Base-by-base conservation (phyloP, 1,140 invertebrate species). In the Globodera ellingtonae region DNA sequence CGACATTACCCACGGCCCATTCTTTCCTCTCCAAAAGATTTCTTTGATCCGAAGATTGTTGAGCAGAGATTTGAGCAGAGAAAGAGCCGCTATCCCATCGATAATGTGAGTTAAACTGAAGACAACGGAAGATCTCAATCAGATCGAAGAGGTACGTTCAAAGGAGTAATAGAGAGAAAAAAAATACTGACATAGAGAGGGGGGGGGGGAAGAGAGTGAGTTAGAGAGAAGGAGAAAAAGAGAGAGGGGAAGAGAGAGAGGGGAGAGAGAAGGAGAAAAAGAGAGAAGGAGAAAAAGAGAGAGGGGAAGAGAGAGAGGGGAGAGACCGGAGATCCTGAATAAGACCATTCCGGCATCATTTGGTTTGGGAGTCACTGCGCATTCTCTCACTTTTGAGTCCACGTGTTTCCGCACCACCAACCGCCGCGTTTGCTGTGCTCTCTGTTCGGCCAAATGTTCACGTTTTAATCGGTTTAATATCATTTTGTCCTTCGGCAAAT, bases 321-420 rank as follows among this genome's bases (percentile, higher is more conserved):
- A 44, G 52, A 59, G n/a, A 35, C 15, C 6, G 46, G 10, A 76
- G 35, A 35, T 35, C 0, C 35, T 35, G 1, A 35, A 35, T 35
- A 35, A 35, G 35, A 35, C 35, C 35, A 35, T 35, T 35, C 35
- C 35, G 35, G 35, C 35, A 2, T 35, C 35, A 35, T 35, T 35
- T 35, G 35, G 35, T 35, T 35, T 52, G 13, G 18, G 56, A 15
- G 46, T 21, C 52, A 18, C 44, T 9, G 13, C n/a, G 47, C 44
- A 15, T 78, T 46, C 8, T 76, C 85, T 81, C 21, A 88, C 86
- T 78, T 87, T 86, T 70, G 79, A 79, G 78, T 87, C 86, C 5
- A 89, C 86, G 46, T 89, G 84, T 67, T 87, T 87, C 47, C 82
- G 79, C 67, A 87, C 79, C 13, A 79, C 81, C 46, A 87, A 18